phyloP scores from a whole-genome alignment of 2,797 vertebrate genomes.

The Notolepis coatsorum region DNA sequence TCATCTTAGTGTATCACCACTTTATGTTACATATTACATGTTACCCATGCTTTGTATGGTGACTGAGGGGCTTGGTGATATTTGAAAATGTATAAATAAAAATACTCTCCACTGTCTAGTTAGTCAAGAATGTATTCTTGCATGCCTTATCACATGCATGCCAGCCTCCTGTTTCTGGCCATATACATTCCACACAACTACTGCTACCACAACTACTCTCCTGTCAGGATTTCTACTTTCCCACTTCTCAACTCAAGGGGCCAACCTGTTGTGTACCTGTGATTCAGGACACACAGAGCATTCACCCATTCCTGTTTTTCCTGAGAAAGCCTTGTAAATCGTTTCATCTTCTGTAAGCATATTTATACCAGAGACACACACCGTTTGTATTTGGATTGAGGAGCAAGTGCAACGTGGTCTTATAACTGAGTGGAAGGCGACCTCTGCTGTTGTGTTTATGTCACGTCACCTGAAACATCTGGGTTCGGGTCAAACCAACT shows the following conservation, averaged over 20 bases:
- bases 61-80: conserved; percentile 10
- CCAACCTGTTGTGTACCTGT: background rate
- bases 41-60: conserved; percentile 1
- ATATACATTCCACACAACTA: conserved; percentile 12
- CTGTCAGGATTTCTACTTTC: conserved; percentile 6
- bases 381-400: background rate
- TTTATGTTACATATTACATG: too few relatives aligned
- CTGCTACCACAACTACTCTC: conserved; percentile 26
- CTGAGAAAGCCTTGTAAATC: conserved; percentile 1
- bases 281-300: background rate
- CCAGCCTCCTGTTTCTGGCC: conserved; percentile 19
- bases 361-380: background rate
- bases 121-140: conserved; percentile 28
- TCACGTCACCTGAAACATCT: background rate
- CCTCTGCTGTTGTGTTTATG: conserved; percentile 40
- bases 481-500: background rate
- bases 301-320: too few relatives aligned
- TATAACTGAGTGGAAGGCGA: conserved; percentile 3
- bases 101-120: conserved; percentile 3
- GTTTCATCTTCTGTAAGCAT: background rate
- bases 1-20: background rate
- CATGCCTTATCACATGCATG: conserved; percentile 25
- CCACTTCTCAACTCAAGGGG: conserved; percentile 8
- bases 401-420: background rate
- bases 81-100: background rate